Conservation (phyloP, 2,888 invertebrate species). For the Tyria jacobaeae region DNA sequence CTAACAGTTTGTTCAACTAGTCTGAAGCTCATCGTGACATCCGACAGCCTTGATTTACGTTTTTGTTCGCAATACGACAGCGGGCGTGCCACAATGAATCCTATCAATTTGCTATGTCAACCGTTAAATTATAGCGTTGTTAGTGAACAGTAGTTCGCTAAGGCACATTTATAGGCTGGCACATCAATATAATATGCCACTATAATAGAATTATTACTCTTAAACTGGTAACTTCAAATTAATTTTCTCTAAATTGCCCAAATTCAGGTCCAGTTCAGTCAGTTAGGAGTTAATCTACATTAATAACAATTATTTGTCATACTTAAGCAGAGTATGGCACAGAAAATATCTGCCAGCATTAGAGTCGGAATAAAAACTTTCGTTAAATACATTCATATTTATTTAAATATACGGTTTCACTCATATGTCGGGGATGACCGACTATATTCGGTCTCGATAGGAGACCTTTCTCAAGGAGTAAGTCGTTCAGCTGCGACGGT, state of each 20-base stretch:
- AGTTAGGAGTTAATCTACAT: background rate
- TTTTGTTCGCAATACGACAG: conserved; percentile 2
- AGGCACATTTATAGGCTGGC: conserved; percentile 11
- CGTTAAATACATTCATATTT: no score
- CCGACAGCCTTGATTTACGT: background rate
- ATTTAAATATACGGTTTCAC: no score
- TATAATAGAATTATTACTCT: background rate
- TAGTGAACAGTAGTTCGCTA: background rate
- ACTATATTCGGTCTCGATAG: no score
- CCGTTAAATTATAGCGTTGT: conserved; percentile 3
- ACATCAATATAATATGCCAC: conserved; percentile 1
- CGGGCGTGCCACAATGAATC: background rate
- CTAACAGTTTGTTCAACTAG: background rate
- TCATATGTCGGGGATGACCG: no score
- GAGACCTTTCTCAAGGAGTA: no score
- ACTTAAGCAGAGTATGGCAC: no score
- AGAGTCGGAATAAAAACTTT: no score
- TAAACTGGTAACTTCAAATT: background rate
- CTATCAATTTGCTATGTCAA: conserved; percentile 17
- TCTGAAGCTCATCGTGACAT: background rate
- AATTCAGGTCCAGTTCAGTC: background rate
- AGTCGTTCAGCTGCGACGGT: no score
- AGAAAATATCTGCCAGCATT: no score
- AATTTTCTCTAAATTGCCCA: background rate
- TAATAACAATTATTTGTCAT: no score